These are phyloP conservation scores for Nerophis ophidion DNA, from an alignment of 2,113 vertebrate genomes.

Conservation along the genomic window DNA sequence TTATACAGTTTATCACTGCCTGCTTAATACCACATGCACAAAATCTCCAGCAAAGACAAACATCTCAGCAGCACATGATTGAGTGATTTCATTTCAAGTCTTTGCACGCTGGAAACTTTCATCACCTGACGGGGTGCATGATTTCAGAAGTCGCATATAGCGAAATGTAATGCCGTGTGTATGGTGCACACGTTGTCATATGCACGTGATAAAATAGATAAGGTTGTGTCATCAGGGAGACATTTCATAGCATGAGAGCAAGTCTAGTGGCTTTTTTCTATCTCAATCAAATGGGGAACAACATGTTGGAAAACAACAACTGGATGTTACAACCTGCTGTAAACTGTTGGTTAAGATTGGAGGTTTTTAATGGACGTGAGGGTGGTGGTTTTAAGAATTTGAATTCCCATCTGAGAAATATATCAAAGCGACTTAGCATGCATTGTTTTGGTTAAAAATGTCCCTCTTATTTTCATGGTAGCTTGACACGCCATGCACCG, in stretches of 20 bases:
- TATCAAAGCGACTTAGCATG: too few species aligned
- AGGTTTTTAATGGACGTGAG: too few species aligned
- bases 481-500: not conserved
- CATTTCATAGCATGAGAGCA: not conserved
- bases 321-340: too few species aligned
- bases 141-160: not conserved
- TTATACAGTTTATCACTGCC: not conserved
- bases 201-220: not conserved
- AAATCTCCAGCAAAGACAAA: slow-evolving; percentile 4
- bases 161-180: not conserved
- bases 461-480: too few species aligned
- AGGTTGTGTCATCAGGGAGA: not conserved
- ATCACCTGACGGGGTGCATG: not conserved
- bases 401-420: too few species aligned
- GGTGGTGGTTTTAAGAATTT: too few species aligned
- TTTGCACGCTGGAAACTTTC: slow-evolving; percentile 31
- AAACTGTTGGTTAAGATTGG: too few species aligned
- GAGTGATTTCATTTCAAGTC: slow-evolving; percentile 40
- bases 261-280: too few species aligned
- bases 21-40: not conserved
- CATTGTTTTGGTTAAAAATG: too few species aligned
- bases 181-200: not conserved
- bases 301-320: too few species aligned
- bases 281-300: too few species aligned
- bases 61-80: slow-evolving; percentile 37